Percentiles rank a stretch among this genome's conserved stretches.
phyloP scores from a whole-genome alignment of 1,140 invertebrate genomes.

The Paramacrobiotus metropolitanus region DNA sequence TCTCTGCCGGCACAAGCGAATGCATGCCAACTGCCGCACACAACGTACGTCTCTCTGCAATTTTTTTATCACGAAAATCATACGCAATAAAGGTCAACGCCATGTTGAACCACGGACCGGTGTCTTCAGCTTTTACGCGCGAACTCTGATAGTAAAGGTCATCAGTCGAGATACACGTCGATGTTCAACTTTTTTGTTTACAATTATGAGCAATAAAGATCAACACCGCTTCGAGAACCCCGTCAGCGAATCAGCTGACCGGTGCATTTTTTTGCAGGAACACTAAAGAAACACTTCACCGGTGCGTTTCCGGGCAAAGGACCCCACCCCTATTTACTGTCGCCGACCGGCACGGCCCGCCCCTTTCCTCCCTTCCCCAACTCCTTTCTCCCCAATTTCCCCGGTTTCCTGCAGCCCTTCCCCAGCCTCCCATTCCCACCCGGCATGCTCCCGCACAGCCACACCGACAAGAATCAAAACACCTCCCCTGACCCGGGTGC shows the following conservation, averaged over 20 bases:
- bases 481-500: background rate
- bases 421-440: background rate
- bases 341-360: background rate
- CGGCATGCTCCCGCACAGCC: too few species aligned
- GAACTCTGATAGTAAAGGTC: too few species aligned
- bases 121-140: too few species aligned
- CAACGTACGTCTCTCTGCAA: conserved; percentile 40
- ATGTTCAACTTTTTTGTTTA: conserved; percentile 48
- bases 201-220: conserved; percentile 34
- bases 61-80: too few species aligned
- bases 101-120: too few species aligned
- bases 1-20: conserved; percentile 91
- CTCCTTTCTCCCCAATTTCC: background rate
- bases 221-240: conserved; percentile 22
- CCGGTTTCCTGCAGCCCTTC: background rate
- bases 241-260: background rate
- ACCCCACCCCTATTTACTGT: background rate
- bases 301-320: too few species aligned
- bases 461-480: background rate
- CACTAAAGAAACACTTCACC: background rate
- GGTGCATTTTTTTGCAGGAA: background rate
- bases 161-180: conserved; percentile 72
- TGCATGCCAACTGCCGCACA: conserved; percentile 66
- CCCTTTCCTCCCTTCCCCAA: background rate
- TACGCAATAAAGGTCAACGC: too few species aligned